phyloP scores from a whole-genome alignment of 64 coral and sea anemone species.

The Astreopora myriophthalma region DNA sequence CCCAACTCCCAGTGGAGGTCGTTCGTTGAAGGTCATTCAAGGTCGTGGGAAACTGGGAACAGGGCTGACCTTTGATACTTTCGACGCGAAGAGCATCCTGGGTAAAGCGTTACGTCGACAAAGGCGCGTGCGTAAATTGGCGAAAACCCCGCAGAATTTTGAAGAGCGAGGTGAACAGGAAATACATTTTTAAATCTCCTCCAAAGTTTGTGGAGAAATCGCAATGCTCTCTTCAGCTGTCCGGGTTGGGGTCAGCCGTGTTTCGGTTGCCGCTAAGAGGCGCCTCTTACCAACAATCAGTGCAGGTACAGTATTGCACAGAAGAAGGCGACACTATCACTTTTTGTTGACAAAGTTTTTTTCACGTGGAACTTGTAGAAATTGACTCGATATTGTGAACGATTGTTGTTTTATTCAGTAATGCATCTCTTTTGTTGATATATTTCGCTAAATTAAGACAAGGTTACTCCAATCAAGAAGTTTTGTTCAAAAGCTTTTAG shows the following conservation, averaged over 20 bases:
- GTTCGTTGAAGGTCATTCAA: background rate
- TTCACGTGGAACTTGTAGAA: constrained; percentile 32
- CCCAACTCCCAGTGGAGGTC: too few relatives aligned
- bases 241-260: constrained; percentile 31
- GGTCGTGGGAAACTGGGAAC: background rate
- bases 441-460: too few relatives aligned
- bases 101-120: constrained; percentile 62
- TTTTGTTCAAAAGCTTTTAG: too few relatives aligned
- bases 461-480: too few relatives aligned
- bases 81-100: background rate
- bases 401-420: background rate
- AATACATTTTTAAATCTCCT: constrained; percentile 6
- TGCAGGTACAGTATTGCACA: constrained; percentile 30
- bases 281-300: constrained; percentile 30
- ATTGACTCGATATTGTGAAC: background rate
- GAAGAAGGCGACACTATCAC: background rate
- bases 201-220: background rate
- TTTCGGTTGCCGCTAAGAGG: constrained; percentile 23
- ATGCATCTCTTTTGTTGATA: too few relatives aligned
- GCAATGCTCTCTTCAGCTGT: constrained; percentile 68
- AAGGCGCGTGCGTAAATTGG: constrained; percentile 50
- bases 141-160: constrained; percentile 12
- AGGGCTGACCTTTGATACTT: constrained; percentile 46
- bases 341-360: background rate
- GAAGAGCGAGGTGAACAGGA: background rate